Conservation (phyloP, 1,140 invertebrate species). For the Lepidurus arcticus region DNA sequence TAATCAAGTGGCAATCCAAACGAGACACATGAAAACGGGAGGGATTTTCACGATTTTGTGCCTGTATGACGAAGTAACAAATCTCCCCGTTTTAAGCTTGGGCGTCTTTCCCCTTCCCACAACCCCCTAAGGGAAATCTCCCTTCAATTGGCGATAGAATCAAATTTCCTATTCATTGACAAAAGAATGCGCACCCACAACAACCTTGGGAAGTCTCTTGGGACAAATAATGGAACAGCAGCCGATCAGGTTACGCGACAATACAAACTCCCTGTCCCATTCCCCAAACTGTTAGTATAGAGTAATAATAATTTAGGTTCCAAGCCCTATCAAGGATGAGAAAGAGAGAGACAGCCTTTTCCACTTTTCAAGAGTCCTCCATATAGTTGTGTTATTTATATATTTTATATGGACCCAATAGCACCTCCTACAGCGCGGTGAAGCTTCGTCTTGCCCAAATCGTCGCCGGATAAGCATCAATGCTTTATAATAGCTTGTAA, state of each 20-base stretch:
- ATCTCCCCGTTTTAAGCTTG: background rate
- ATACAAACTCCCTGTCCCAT: background rate
- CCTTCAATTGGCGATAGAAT: background rate
- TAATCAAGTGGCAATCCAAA: constrained; percentile 5
- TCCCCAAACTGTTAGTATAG: background rate
- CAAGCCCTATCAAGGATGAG: too few relatives aligned
- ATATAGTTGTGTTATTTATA: background rate
- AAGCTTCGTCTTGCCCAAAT: background rate
- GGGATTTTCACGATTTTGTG: too few relatives aligned
- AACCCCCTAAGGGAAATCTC: background rate
- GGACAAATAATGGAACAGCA: background rate
- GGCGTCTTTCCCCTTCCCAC: background rate
- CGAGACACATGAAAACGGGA: background rate
- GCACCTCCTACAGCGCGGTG: background rate
- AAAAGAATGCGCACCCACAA: background rate
- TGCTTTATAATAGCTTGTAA: constrained; percentile 15
- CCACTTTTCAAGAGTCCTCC: background rate
- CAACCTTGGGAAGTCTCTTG: background rate
- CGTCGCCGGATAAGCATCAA: background rate
- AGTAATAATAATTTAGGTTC: too few relatives aligned
- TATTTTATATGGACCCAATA: constrained; percentile 22
- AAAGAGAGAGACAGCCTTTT: background rate
- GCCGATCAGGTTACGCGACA: background rate
- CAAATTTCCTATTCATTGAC: constrained; percentile 22
- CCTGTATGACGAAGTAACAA: too few relatives aligned